Evolutionary conservation across 2,113 vertebrate species (phyloP).

Genomic region (Anarrhichthys ocellatus): DNA sequence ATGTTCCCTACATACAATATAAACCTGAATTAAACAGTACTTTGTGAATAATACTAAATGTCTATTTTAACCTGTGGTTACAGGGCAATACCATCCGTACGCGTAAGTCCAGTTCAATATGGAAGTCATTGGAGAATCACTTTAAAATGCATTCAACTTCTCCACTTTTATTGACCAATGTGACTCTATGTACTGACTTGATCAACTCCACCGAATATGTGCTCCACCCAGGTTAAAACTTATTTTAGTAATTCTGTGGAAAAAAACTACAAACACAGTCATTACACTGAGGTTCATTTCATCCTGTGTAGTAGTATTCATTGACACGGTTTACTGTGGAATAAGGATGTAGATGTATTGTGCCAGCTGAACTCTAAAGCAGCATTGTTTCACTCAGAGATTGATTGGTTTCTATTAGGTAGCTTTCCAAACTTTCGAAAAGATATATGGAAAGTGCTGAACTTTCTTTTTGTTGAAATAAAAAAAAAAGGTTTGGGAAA

Average conservation of each 20-base stretch:
- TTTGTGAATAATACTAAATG: slow-evolving; percentile 12
- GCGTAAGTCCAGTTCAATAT: neutral
- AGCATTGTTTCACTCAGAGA: slow-evolving; percentile 8
- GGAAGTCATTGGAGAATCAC: neutral
- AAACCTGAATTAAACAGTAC: slow-evolving; percentile 2
- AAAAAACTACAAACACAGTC: neutral
- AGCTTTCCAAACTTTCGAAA: slow-evolving; percentile 19
- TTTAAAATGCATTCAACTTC: neutral
- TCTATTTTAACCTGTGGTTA: slow-evolving; percentile 22
- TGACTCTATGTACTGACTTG: neutral
- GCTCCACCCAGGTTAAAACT: neutral
- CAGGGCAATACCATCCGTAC: neutral
- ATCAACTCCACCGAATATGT: neutral
- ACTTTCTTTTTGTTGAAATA: slow-evolving; percentile 44
- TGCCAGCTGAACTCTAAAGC: slow-evolving; percentile 5
- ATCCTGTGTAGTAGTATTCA: neutral
- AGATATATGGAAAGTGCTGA: slow-evolving; percentile 9
- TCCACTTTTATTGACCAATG: neutral
- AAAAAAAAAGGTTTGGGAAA: no score
- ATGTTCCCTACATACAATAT: slow-evolving; percentile 7
- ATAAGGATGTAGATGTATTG: slow-evolving; percentile 14
- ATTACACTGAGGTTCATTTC: neutral
- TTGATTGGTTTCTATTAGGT: slow-evolving; percentile 5
- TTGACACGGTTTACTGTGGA: neutral
- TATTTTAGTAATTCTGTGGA: neutral